These are phyloP conservation scores for Himalopsyche phryganea DNA, from an alignment of 1,140 invertebrate species.

Conservation along the genomic window DNA sequence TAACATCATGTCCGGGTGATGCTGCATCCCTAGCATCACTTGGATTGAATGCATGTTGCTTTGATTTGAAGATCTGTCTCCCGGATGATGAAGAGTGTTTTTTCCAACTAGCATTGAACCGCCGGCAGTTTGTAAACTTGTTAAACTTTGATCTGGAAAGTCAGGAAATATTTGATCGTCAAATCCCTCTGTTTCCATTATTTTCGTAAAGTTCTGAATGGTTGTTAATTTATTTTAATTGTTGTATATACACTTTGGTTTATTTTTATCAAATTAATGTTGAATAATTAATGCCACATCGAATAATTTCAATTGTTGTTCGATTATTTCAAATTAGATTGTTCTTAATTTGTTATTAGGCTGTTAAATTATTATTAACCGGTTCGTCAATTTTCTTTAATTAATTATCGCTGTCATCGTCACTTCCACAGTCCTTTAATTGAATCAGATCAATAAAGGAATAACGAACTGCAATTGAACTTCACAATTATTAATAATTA, in stretches of 20 bases:
- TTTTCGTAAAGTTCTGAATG: background rate
- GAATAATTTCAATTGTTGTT: too few relatives aligned
- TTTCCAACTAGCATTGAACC: conserved; percentile 40
- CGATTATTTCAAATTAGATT: too few relatives aligned
- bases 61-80: conserved; percentile 41
- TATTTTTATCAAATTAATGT: background rate
- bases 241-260: background rate
- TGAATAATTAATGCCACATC: too few relatives aligned
- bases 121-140: conserved; percentile 39
- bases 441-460: conserved; percentile 16
- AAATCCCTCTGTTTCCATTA: conserved; percentile 70
- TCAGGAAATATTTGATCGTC: conserved; percentile 74
- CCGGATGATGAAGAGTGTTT: conserved; percentile 43
- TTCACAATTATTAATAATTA: background rate
- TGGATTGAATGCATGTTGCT: conserved; percentile 61
- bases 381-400: background rate
- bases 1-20: conserved; percentile 49
- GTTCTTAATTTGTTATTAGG: too few relatives aligned
- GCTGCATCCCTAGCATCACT: conserved; percentile 69
- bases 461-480: conserved; percentile 21
- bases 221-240: background rate
- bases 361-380: background rate
- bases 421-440: conserved; percentile 3
- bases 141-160: conserved; percentile 61
- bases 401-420: background rate